These are phyloP conservation scores for Epistrophella euchroma DNA, from an alignment of 2,888 invertebrate species.

Conservation along the genomic window DNA sequence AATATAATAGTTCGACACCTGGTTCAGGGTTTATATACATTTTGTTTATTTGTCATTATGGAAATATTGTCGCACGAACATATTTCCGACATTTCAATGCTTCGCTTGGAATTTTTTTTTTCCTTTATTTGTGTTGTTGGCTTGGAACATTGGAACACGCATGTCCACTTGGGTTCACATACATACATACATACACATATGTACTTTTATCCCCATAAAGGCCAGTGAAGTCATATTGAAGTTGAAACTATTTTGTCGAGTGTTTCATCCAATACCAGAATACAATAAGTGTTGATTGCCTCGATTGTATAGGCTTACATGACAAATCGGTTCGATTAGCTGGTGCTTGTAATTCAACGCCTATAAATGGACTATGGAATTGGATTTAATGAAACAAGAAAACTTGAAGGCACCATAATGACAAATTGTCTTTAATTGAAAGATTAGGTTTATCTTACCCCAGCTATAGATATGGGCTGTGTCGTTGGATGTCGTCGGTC, in stretches of 20 bases:
- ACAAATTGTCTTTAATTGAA: conserved; percentile 84
- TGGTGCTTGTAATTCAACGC: conserved; percentile 84
- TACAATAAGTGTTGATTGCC: conserved; percentile 83
- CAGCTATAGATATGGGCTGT: not conserved
- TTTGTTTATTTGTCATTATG: conserved; percentile 37
- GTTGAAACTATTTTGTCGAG: conserved; percentile 43
- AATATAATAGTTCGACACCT: conserved; percentile 44
- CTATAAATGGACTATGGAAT: conserved; percentile 83
- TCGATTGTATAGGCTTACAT: conserved; percentile 77
- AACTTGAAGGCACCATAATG: conserved; percentile 78
- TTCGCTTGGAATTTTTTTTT: not conserved
- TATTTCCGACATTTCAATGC: conserved; percentile 41
- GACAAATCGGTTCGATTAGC: conserved; percentile 84
- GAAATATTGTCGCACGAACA: conserved; percentile 25
- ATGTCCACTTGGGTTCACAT: not conserved
- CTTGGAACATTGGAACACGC: too few relatives aligned
- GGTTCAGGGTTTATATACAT: conserved; percentile 18
- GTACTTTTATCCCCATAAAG: not conserved
- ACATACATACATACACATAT: not conserved
- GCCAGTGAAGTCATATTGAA: conserved; percentile 10
- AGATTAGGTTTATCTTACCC: conserved; percentile 81
- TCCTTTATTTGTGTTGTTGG: not conserved
- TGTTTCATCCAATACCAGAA: conserved; percentile 31
- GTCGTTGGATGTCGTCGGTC: not conserved
- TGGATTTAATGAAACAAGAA: conserved; percentile 77